Evolutionary conservation across 2,888 invertebrate genomes (phyloP), one percentile per base, ranked within the genome.

Genomic region (Leucophenga montana): DNA sequence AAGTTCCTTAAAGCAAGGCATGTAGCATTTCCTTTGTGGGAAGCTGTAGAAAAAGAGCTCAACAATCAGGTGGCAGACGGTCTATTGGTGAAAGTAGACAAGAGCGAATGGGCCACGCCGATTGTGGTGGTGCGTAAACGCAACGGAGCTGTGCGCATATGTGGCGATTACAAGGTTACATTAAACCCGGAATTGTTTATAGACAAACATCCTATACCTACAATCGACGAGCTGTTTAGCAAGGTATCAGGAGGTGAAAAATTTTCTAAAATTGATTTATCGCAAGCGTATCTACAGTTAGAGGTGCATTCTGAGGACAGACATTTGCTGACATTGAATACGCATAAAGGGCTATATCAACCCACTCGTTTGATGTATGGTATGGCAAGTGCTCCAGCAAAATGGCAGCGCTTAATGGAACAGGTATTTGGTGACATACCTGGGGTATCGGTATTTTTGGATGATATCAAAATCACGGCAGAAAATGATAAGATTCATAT

Each of bases 261-360:
- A 71, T 66, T 80, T 73, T 73, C 77, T 5, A 80, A 83, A 72
- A 84, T 78, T 56, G 84, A 87, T 75, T 75, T 86, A 18, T 68
- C 71, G 1, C 77, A 79, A 62, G 86, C 88, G 4, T 88, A 87
- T 67, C 75, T 85, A 71, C 85, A 88, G 69, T 57, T 87, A 27
- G 85, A 67, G 72, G 75, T 87, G 31, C 78, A 80, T 44, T 80
- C 78, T 3, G 79, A 83, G 22, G 78, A 82, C 72, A 73, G 77
- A 68, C 72, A 85, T 18, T 74, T 18, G 27, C 27, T 27, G 2
- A 87, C 85, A 1, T 73, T 88, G 61, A 86, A 71, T 71, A 87
- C 86, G 1, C 85, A 83, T 67, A 85, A 84, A 67, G 87, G 86
- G 3, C 67, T 86, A 14, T 57, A 57, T 8, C 56, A 77, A 65